Conservation (phyloP, 1,140 invertebrate species). For the Polypedilum vanderplanki region DNA sequence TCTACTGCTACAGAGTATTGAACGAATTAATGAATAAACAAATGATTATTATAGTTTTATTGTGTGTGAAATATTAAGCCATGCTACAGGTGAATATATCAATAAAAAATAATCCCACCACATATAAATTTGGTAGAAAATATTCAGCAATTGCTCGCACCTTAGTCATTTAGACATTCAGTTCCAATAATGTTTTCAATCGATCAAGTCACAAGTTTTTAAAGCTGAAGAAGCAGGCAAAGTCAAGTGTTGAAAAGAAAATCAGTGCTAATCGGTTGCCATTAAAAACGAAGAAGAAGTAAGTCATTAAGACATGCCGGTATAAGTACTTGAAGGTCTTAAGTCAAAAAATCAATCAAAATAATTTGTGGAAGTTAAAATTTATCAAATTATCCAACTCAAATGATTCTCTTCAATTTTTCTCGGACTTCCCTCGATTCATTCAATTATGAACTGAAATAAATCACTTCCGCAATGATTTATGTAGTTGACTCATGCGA, state of each 20-base stretch:
- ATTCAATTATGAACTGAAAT: not conserved
- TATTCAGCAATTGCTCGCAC: not conserved
- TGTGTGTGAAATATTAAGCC: not conserved
- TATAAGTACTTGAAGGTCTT: too few species aligned
- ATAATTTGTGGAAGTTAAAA: too few species aligned
- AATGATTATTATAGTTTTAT: not conserved
- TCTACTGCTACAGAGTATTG: not conserved
- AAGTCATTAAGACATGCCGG: too few species aligned
- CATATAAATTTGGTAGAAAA: not conserved
- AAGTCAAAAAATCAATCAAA: too few species aligned
- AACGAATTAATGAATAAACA: not conserved
- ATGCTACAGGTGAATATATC: not conserved
- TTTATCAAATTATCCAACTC: too few species aligned
- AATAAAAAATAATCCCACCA: not conserved
- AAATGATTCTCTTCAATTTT: too few species aligned
- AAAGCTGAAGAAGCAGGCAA: not conserved
- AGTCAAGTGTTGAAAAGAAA: too few species aligned
- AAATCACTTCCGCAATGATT: conserved; percentile 5
- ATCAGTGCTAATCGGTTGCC: too few species aligned
- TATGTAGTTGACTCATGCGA: not conserved
- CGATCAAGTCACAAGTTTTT: not conserved
- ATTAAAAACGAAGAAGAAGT: too few species aligned
- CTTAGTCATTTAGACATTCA: not conserved
- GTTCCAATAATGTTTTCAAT: not conserved
- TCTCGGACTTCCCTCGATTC: too few species aligned